Conservation (phyloP, 2,888 invertebrate genomes). For the Drosophila nr. perissopoda region DNA sequence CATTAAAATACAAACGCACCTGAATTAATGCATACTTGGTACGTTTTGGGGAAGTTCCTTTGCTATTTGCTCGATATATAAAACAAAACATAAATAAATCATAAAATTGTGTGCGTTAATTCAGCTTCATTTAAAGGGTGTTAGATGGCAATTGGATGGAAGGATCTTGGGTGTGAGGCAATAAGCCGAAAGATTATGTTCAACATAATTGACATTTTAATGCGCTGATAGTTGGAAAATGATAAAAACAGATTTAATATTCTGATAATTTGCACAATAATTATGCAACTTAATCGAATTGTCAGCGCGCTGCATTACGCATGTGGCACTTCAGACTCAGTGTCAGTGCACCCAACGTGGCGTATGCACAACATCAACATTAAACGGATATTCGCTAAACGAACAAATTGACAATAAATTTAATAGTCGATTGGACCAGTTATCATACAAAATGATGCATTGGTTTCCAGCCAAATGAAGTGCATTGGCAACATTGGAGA, state of each 20-base stretch:
- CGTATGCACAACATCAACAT: slow-evolving; percentile 49
- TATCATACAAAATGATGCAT: background rate
- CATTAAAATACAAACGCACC: background rate
- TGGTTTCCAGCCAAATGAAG: slow-evolving; percentile 15
- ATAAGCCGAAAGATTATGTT: slow-evolving; percentile 40
- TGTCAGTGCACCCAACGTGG: slow-evolving; percentile 14
- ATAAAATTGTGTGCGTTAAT: slow-evolving; percentile 50
- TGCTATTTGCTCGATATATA: slow-evolving; percentile 24
- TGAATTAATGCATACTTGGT: background rate
- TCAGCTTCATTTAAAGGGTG: slow-evolving; percentile 36
- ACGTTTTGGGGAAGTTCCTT: slow-evolving; percentile 27
- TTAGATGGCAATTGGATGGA: slow-evolving; percentile 2
- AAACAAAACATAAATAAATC: slow-evolving; percentile 60
- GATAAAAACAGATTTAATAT: slow-evolving; percentile 79
- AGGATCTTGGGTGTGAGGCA: background rate
- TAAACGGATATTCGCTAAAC: slow-evolving; percentile 6
- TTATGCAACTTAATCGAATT: slow-evolving; percentile 80
- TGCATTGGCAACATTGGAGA: slow-evolving; percentile 1
- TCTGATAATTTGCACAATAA: slow-evolving; percentile 78
- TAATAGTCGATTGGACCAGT: slow-evolving; percentile 22
- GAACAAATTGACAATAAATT: slow-evolving; percentile 32
- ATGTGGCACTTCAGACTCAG: slow-evolving; percentile 12
- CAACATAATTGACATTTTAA: slow-evolving; percentile 79
- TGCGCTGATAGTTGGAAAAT: slow-evolving; percentile 72
- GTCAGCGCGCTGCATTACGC: slow-evolving; percentile 56